phyloP scores from a whole-genome alignment of 1,140 invertebrate genomes.

The Aplysia californica region DNA sequence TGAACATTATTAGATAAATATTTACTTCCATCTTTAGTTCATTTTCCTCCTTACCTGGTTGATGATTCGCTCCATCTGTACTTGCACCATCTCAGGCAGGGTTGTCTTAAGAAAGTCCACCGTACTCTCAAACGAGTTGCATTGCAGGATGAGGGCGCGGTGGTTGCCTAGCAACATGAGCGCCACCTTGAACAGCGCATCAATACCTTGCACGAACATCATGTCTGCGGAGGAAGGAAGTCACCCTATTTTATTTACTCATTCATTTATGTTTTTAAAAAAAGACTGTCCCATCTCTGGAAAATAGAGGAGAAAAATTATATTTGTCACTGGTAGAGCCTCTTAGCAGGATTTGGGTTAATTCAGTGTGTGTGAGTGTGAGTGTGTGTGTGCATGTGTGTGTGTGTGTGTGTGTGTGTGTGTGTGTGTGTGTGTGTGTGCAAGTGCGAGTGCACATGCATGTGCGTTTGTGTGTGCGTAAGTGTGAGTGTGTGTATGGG shows the following conservation, averaged over 20 bases:
- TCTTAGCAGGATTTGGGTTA: no score
- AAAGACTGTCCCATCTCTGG: neutral
- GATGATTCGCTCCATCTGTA: conserved; percentile 78
- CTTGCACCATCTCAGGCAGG: conserved; percentile 68
- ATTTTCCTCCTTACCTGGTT: conserved; percentile 80
- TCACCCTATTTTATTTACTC: neutral
- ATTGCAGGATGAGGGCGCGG: conserved; percentile 83
- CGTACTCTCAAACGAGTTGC: conserved; percentile 91
- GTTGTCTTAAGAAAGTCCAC: conserved; percentile 89
- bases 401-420: no score
- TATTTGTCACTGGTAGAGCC: no score
- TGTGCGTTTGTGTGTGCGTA: no score
- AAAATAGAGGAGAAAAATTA: no score
- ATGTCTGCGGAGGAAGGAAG: conserved; percentile 77
- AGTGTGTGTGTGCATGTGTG: no score
- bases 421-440: no score
- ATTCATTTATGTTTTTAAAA: neutral
- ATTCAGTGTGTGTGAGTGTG: no score
- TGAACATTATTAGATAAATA: no score
- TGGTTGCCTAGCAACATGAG: conserved; percentile 86
- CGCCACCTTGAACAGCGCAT: conserved; percentile 91
- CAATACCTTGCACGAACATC: conserved; percentile 87
- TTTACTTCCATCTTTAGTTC: no score
- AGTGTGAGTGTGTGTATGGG: no score
- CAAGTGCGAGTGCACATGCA: no score